These are phyloP conservation scores for Clarias macrocephalus DNA, from an alignment of 2,113 vertebrate species.

Conservation along the genomic window DNA sequence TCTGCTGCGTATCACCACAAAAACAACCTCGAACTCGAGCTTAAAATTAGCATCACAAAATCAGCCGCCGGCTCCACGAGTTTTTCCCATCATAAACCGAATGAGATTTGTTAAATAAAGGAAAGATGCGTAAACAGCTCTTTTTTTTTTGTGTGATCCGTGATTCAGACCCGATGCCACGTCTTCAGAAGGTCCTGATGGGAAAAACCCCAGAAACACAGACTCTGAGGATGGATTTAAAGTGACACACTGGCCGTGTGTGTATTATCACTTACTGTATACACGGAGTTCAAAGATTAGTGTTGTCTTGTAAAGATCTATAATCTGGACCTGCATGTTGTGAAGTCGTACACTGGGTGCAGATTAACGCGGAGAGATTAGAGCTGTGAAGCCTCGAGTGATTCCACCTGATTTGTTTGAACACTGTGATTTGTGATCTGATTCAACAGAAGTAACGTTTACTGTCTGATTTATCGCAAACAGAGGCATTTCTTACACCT, in stretches of 20 bases:
- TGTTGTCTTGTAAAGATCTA: too few species aligned
- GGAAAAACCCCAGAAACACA: background rate
- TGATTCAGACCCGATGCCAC: constrained; percentile 60
- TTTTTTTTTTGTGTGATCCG: constrained; percentile 45
- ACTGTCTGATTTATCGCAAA: too few species aligned
- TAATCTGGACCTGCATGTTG: too few species aligned
- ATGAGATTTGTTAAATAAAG: constrained; percentile 4
- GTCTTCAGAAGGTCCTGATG: constrained; percentile 10
- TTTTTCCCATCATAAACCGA: constrained; percentile 42
- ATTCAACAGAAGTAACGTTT: too few species aligned
- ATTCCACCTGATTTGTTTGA: too few species aligned
- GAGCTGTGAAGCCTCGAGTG: too few species aligned
- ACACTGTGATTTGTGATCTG: too few species aligned
- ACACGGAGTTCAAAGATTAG: background rate
- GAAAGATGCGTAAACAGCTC: constrained; percentile 30
- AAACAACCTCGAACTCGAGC: background rate
- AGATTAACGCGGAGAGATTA: too few species aligned
- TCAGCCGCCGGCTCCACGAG: constrained; percentile 16
- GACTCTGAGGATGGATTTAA: background rate
- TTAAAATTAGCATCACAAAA: constrained; percentile 39
- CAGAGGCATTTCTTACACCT: too few species aligned
- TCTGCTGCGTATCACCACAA: background rate
- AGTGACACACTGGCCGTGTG: background rate
- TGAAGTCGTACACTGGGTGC: too few species aligned
- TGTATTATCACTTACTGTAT: background rate